Conservation (phyloP, 1,140 invertebrate genomes). For the Eupristina koningsbergeri region DNA sequence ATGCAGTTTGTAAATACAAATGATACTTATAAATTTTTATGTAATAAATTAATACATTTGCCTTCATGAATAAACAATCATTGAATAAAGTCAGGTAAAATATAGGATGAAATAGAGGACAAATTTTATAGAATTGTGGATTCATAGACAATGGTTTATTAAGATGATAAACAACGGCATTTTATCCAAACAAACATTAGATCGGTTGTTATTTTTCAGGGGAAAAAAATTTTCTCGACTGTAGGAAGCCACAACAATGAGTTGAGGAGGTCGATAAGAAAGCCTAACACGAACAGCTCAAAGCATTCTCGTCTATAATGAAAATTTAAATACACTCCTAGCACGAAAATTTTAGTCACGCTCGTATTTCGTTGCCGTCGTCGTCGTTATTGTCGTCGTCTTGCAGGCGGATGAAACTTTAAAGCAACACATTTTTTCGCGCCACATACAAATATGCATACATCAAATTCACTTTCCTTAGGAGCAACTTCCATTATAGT, state of each 20-base stretch:
- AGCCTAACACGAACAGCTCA: slow-evolving; percentile 20
- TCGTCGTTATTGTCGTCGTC: too few relatives aligned
- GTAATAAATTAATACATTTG: neutral
- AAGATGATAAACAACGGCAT: neutral
- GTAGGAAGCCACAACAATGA: slow-evolving; percentile 7
- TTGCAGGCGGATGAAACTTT: slow-evolving; percentile 27
- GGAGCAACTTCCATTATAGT: neutral
- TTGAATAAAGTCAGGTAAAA: neutral
- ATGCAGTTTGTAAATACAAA: neutral
- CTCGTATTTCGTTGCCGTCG: slow-evolving; percentile 1
- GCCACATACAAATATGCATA: neutral
- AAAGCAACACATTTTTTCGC: slow-evolving; percentile 35
- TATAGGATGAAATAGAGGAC: neutral
- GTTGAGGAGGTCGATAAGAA: slow-evolving; percentile 23
- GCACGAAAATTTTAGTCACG: slow-evolving; percentile 37
- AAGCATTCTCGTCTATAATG: slow-evolving; percentile 9
- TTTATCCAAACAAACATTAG: neutral
- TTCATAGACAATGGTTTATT: neutral
- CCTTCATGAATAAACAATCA: neutral
- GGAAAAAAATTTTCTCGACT: neutral
- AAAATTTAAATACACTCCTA: slow-evolving; percentile 45
- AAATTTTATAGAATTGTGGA: neutral
- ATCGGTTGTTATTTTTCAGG: neutral
- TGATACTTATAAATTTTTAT: neutral
- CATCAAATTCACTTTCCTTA: neutral